phyloP scores from a whole-genome alignment of 2,888 invertebrate genomes.

The Lymantria dispar region DNA sequence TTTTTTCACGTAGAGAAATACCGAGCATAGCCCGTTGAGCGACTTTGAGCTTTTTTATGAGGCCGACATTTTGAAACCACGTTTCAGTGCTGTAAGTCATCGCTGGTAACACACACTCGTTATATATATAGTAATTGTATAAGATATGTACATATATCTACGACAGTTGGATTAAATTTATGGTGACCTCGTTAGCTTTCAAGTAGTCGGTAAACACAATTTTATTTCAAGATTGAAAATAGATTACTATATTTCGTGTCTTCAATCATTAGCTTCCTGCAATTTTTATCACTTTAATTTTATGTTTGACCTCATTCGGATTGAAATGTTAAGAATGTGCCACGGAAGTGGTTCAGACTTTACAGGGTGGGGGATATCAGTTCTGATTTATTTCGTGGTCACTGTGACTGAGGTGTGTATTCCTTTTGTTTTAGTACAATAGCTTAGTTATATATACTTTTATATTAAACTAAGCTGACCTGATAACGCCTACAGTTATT shows the following conservation, averaged over 20 bases:
- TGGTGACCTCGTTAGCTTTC: conserved; percentile 33
- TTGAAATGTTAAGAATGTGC: conserved; percentile 48
- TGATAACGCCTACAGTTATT: too few relatives aligned
- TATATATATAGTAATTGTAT: too few relatives aligned
- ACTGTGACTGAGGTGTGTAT: conserved; percentile 36
- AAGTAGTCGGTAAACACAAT: conserved; percentile 18
- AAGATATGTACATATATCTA: conserved; percentile 3
- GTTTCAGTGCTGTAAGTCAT: too few relatives aligned
- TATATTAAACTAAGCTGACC: too few relatives aligned
- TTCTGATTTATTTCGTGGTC: conserved; percentile 55
- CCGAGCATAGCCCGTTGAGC: too few relatives aligned
- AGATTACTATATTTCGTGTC: conserved; percentile 53
- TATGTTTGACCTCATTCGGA: conserved; percentile 41
- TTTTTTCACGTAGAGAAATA: too few relatives aligned
- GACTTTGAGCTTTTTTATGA: too few relatives aligned
- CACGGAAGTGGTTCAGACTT: conserved; percentile 33
- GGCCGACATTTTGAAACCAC: too few relatives aligned
- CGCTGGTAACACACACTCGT: too few relatives aligned
- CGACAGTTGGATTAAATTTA: not conserved
- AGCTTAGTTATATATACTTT: too few relatives aligned
- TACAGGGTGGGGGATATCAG: conserved; percentile 32
- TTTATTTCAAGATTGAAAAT: conserved; percentile 34
- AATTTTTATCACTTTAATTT: conserved; percentile 58
- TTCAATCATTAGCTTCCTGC: conserved; percentile 47
- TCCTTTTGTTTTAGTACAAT: too few relatives aligned